These are phyloP conservation scores for Ciconia boyciana DNA, from an alignment of 2,113 vertebrate species.

Conservation along the genomic window DNA sequence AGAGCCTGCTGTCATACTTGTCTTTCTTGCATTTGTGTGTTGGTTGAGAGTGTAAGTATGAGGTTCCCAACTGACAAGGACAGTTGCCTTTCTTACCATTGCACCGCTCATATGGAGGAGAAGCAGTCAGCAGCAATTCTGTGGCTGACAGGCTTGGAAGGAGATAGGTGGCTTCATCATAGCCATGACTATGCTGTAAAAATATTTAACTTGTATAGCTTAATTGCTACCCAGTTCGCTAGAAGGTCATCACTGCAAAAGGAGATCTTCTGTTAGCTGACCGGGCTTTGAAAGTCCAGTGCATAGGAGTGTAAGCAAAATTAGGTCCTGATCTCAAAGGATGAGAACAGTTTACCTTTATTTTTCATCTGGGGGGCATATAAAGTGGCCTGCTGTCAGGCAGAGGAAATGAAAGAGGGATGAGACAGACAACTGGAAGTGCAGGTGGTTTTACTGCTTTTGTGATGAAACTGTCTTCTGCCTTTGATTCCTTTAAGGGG, in stretches of 20 bases:
- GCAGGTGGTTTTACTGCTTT: constrained; percentile 57
- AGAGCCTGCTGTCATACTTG: background rate
- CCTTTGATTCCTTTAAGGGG: constrained; percentile 22
- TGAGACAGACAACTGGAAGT: constrained; percentile 49
- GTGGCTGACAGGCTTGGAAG: background rate
- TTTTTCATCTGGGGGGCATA: constrained; percentile 37
- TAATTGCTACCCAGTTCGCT: background rate
- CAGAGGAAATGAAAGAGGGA: constrained; percentile 70
- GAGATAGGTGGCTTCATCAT: background rate
- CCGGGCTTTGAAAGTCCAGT: background rate
- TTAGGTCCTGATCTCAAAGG: background rate
- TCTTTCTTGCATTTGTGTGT: background rate
- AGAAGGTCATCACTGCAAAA: background rate
- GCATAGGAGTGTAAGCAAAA: background rate
- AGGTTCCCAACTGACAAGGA: background rate
- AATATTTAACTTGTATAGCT: background rate
- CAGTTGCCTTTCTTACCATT: rapidly evolving
- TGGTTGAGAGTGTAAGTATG: background rate
- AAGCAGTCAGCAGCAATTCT: background rate
- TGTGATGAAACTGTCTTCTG: background rate
- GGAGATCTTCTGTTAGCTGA: background rate
- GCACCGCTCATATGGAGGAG: background rate
- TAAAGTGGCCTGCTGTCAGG: constrained; percentile 39
- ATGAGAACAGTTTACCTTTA: background rate
- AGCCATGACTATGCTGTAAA: background rate